Base-by-base conservation (phyloP, 2,113 vertebrate species). In the Leucopsar rothschildi region DNA sequence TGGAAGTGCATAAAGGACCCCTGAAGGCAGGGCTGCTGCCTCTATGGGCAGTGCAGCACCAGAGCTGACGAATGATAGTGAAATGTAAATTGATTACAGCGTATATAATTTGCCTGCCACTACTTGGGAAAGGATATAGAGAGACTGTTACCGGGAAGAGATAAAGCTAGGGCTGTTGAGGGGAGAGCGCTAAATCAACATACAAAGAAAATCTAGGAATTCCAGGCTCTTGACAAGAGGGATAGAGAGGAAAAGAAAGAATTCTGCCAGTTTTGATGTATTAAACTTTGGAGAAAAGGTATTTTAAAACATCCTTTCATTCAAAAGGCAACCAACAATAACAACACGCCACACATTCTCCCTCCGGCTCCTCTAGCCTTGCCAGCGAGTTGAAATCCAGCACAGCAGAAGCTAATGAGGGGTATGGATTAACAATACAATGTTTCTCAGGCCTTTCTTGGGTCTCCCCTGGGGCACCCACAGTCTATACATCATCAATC, bases 121-220 rank as follows among this genome's bases (percentile, higher is more conserved):
- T 92, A 27, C 56, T 92, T 47, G 44, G 47, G 68, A 76, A 78
- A 82, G 65, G 82, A 20, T 24, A 91, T n/a, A 68, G 66, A 28
- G 24, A 47, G 60, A 39, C 50, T 57, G 35, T 84, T 90, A 94
- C 29, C 1, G 0, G 49, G 37, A 81, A 78, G 52, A 96, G 92
- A 94, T 85, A 88, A 82, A 93, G 80, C 64, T 60, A 1, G 1
- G 39, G 40, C 73, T 75, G 64, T 21, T 13, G 8, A 86, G 57
- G 35, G 63, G 40, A 95, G 70, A 89, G 76, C 6, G 3, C 49
- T 94, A 91, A 93, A 96, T 92, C 83, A 95, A 80, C 77, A 89
- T 33, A 91, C 78, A 95, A 96, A 94, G 87, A 94, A 96, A 88
- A 93, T 65, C 79, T 27, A 95, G 92, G 77, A 88, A 96, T 91